Conservation (phyloP, 2,888 invertebrate species). For the Euphydryas editha region DNA sequence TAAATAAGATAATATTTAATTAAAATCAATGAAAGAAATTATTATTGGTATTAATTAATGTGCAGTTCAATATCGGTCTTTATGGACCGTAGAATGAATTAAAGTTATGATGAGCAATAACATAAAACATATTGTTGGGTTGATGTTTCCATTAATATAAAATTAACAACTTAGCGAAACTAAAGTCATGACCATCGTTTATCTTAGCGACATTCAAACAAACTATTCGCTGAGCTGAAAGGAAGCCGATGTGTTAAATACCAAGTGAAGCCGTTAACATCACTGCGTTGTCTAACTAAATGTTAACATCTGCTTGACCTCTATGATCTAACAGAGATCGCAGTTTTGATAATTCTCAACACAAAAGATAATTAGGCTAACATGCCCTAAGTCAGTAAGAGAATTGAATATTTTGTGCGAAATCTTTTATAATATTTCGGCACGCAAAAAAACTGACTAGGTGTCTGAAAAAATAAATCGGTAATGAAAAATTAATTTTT, state of each 20-base stretch:
- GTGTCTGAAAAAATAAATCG: too few species aligned
- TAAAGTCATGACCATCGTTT: not conserved
- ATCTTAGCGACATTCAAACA: not conserved
- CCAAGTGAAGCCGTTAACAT: conserved; percentile 5
- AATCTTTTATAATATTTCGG: too few species aligned
- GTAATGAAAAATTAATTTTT: not conserved
- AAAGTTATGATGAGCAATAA: too few species aligned
- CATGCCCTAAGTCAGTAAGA: not conserved
- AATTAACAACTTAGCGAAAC: not conserved
- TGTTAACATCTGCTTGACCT: conserved; percentile 10
- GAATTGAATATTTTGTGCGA: not conserved
- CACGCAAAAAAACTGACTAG: too few species aligned
- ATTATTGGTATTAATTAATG: too few species aligned
- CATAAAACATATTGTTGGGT: too few species aligned
- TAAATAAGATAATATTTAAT: too few species aligned
- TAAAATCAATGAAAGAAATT: too few species aligned
- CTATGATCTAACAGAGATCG: not conserved
- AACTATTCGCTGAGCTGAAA: not conserved
- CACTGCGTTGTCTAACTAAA: conserved; percentile 6
- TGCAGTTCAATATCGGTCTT: too few species aligned
- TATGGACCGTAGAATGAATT: too few species aligned
- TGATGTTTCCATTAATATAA: not conserved
- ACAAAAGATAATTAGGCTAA: not conserved
- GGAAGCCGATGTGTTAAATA: not conserved
- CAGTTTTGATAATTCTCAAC: not conserved